Evolutionary conservation across 1,140 invertebrate species (phyloP).

Genomic region (Alviniconcha marisindica): DNA sequence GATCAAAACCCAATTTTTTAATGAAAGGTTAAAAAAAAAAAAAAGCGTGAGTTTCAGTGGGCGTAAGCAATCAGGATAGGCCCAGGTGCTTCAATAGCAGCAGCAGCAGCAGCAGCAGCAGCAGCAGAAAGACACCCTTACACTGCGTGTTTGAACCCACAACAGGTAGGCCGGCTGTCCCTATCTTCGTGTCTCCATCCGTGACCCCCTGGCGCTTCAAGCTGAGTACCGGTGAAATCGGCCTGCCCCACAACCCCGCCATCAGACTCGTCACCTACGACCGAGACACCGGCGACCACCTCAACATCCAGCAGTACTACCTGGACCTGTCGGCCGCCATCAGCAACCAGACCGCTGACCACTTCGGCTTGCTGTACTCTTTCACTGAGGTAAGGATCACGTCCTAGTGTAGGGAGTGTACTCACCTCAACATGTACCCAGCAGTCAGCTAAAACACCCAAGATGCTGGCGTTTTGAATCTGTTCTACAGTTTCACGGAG

Average conservation of each 20-base stretch:
- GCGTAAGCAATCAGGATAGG: no score
- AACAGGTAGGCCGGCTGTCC: constrained; percentile 44
- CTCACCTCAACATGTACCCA: background rate
- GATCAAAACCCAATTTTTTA: no score
- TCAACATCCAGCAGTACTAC: constrained; percentile 93
- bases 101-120: no score
- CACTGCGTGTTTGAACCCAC: no score
- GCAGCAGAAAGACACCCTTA: no score
- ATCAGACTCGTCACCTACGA: constrained; percentile 93
- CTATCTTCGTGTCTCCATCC: constrained; percentile 62
- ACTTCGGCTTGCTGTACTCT: constrained; percentile 87
- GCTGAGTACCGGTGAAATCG: constrained; percentile 39
- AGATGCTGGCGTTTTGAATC: background rate
- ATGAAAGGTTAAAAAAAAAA: no score
- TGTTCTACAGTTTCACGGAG: background rate
- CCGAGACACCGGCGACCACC: constrained; percentile 86
- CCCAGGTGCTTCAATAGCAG: no score
- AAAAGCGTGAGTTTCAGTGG: no score
- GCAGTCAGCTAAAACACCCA: background rate
- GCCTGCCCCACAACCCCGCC: constrained; percentile 84
- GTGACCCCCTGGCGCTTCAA: constrained; percentile 66
- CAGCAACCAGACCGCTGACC: constrained; percentile 77
- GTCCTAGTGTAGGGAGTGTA: background rate
- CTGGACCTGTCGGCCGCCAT: constrained; percentile 85
- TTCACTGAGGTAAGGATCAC: constrained; percentile 27